Evolutionary conservation across 1,140 invertebrate genomes (phyloP).

Genomic region (Drosophila kikkawai): DNA sequence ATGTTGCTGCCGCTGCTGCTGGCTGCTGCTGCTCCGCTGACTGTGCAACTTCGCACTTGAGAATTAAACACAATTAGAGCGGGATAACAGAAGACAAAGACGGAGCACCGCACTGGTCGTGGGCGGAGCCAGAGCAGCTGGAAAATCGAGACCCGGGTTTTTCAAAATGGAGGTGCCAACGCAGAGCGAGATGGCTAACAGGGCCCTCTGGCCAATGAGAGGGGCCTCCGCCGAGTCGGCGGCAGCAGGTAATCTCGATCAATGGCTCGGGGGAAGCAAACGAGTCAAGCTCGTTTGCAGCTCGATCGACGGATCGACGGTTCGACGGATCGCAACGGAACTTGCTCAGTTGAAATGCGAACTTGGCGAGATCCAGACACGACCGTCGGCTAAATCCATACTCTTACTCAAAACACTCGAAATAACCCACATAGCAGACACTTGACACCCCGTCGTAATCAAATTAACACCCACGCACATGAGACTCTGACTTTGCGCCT

Average conservation of each 20-base stretch:
- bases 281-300: conserved; percentile 76
- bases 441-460: conserved; percentile 64
- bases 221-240: not conserved
- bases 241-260: conserved; percentile 70
- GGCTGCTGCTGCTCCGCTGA: conserved; percentile 52
- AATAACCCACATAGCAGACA: conserved; percentile 37
- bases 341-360: conserved; percentile 80
- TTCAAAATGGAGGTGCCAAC: conserved; percentile 84
- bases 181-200: conserved; percentile 44
- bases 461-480: conserved; percentile 80
- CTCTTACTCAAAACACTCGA: not conserved
- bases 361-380: conserved; percentile 74
- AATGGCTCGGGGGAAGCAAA: conserved; percentile 60
- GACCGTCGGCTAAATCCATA: conserved; percentile 57
- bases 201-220: conserved; percentile 2
- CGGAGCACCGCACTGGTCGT: conserved; percentile 3
- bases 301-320: conserved; percentile 56
- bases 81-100: conserved; percentile 36
- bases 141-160: conserved; percentile 55
- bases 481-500: conserved; percentile 50
- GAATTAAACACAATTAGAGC: conserved; percentile 78
- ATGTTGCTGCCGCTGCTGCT: conserved; percentile 44
- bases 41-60: conserved; percentile 83
- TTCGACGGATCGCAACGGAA: conserved; percentile 47
- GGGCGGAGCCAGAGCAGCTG: conserved; percentile 56